Conservation (phyloP, 2,797 vertebrate species). For the Gymnothorax reevesii region DNA sequence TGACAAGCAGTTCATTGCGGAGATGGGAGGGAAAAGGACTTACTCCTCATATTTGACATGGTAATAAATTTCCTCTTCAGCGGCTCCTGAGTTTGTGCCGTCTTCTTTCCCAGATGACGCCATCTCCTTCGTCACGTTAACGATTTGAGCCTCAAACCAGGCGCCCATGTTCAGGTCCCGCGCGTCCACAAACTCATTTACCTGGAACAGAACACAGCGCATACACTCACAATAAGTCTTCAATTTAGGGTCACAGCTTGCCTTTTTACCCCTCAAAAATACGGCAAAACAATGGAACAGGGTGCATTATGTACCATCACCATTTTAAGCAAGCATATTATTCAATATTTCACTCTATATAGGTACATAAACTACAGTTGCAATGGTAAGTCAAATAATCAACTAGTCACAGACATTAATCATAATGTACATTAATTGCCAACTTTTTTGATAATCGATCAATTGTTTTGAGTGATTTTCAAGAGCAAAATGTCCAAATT, state of each 20-base stretch:
- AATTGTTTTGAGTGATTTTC: no score
- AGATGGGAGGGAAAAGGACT: constrained; percentile 54
- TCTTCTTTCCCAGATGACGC: constrained; percentile 51
- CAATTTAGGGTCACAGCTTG: neutral
- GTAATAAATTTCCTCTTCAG: constrained; percentile 79
- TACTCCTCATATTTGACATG: constrained; percentile 97
- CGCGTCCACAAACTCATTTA: constrained; percentile 90
- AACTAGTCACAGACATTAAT: no score
- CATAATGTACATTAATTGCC: no score
- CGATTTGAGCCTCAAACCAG: constrained; percentile 92
- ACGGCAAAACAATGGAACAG: neutral
- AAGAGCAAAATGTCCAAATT: no score
- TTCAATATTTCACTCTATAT: no score
- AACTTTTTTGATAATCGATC: no score
- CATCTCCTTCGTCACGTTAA: constrained; percentile 77
- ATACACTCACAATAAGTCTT: neutral
- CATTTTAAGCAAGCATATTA: no score
- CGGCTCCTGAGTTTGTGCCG: neutral
- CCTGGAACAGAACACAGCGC: constrained; percentile 59
- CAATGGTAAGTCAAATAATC: no score
- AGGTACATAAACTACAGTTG: no score
- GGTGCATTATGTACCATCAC: no score
- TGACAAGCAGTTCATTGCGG: neutral
- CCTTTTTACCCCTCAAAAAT: neutral
- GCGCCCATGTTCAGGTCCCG: constrained; percentile 93